Percentiles rank a stretch among this genome's conserved stretches.
phyloP scores from a whole-genome alignment of 2,113 vertebrate species.

The Mystacornis crossleyi region DNA sequence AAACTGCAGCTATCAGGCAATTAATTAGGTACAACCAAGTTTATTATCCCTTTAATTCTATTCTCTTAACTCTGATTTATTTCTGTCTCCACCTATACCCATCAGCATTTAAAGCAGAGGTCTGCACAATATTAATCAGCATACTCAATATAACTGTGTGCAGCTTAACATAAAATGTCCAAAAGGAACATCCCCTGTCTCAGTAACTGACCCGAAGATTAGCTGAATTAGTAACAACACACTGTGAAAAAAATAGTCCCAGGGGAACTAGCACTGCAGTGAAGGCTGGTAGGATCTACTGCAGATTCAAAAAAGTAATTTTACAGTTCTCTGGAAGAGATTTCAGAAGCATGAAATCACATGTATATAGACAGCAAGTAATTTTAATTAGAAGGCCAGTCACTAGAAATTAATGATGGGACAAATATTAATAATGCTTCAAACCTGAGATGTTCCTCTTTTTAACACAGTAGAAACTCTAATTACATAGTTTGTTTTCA shows the following conservation, averaged over 20 bases:
- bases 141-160: neutral
- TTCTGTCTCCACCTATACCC: neutral
- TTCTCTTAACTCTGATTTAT: neutral
- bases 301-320: neutral
- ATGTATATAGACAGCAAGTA: neutral
- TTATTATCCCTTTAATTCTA: constrained; percentile 6
- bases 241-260: neutral
- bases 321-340: neutral
- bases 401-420: neutral
- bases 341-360: neutral
- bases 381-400: neutral
- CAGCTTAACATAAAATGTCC: neutral
- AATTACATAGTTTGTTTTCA: neutral
- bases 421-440: neutral
- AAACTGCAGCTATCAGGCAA: neutral
- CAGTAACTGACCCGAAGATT: neutral
- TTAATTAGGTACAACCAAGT: neutral
- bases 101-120: neutral
- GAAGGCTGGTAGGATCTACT: neutral
- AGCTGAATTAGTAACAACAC: neutral
- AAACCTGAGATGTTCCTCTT: neutral
- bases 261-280: neutral
- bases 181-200: neutral
- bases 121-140: neutral
- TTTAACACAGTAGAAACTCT: neutral